Base-by-base conservation (phyloP, 1,140 invertebrate genomes). In the Theocolax elegans region DNA sequence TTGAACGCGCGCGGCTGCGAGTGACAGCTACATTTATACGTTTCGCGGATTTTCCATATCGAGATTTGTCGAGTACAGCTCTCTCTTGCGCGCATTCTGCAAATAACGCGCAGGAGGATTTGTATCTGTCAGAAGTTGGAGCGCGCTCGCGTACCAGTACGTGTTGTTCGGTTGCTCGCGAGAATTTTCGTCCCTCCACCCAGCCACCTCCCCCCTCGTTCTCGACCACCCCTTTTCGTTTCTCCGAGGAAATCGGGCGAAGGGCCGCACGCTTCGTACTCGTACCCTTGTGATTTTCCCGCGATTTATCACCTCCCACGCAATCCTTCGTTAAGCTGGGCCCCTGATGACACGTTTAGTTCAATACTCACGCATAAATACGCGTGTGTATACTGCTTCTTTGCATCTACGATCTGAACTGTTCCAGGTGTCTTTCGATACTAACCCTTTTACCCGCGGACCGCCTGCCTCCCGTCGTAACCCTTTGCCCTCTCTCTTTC, bases 21-120 rank as follows among this genome's bases (percentile, higher is more conserved):
- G 71, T 83, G 82, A 83, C 82, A 81, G 81, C 80, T 80, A 82
- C 82, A 82, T 83, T 83, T 83, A 82, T 82, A 82, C 48, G 80
- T 82, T 81, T 81, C 80, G 75, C 75, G 79, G 80, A 83, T 81
- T 83, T 83, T 83, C 82, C 81, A 81, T 81, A 81, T 83, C 81
- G 81, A 82, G 81, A 83, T 82, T 83, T 78, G 81, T 81, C 81
- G 80, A 79, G 79, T 77, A 35, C 31, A 35, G 31, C 31, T 35
- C 4, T 10, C 4, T 35, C n/a, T n/a, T n/a, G 4, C 10, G 10
- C 10, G 10, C 31, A 17, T 48, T 77, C 75, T 77, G 79, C 79
- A 81, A 81, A 81, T 83, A 83, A 81, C 79, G 78, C 69, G 44
- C n/a, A 19, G 19, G 44, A 79, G 79, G 79, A 83, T 83, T 83